Conservation (phyloP, 2,888 invertebrate genomes). For the Tanytarsus gracilentus region DNA sequence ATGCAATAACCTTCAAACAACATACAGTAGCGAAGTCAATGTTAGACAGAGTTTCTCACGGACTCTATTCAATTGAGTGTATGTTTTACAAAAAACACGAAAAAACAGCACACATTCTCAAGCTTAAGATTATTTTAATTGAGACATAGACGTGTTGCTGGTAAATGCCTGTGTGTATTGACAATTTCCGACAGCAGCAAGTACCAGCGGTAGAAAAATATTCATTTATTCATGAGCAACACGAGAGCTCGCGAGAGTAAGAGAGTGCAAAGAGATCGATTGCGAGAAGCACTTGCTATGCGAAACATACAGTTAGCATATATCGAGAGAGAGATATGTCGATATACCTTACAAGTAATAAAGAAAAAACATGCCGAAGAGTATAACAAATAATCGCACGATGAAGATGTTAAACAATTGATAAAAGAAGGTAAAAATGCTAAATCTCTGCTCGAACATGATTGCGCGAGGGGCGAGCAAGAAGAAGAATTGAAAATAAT, state of each 20-base stretch:
- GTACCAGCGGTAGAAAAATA: neutral
- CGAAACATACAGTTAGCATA: neutral
- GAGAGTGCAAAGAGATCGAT: neutral
- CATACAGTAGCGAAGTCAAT: too few relatives aligned
- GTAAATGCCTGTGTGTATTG: neutral
- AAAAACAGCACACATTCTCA: too few relatives aligned
- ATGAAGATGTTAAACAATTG: conserved; percentile 27
- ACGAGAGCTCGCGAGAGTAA: too few relatives aligned
- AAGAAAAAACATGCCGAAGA: conserved; percentile 11
- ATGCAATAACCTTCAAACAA: too few relatives aligned
- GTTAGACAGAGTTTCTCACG: too few relatives aligned
- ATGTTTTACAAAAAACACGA: too few relatives aligned
- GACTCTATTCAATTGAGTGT: too few relatives aligned
- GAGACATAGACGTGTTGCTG: neutral
- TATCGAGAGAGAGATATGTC: neutral
- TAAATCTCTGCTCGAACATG: conserved; percentile 6
- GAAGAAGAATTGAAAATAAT: too few relatives aligned
- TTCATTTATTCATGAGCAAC: conserved; percentile 8
- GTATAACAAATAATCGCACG: conserved; percentile 26
- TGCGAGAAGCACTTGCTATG: neutral
- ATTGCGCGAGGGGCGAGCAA: too few relatives aligned
- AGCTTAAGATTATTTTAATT: too few relatives aligned
- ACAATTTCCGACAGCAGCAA: conserved; percentile 16
- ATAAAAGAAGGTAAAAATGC: conserved; percentile 11
- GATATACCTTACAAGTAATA: neutral